Percentiles rank a stretch among this genome's conserved stretches.
phyloP scores from a whole-genome alignment of 2,113 vertebrate genomes.

The Eulacestoma nigropectus region DNA sequence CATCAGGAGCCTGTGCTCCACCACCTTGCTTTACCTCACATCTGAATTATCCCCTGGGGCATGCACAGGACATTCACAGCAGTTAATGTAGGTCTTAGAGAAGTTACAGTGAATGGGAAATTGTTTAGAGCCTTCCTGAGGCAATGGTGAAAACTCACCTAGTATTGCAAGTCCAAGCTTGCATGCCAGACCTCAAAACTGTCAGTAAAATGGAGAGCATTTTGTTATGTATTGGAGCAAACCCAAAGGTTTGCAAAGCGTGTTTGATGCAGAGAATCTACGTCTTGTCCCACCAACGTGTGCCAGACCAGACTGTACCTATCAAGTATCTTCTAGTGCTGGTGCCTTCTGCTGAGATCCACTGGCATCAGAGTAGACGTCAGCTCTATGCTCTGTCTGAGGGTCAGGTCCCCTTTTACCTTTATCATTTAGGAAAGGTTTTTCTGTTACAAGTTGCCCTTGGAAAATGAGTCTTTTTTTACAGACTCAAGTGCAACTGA shows the following conservation, averaged over 20 bases:
- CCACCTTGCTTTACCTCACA: background rate
- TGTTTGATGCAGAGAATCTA: background rate
- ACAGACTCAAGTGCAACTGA: background rate
- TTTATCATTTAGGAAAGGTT: background rate
- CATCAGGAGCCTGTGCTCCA: background rate
- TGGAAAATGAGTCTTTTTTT: background rate
- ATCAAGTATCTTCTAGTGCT: background rate
- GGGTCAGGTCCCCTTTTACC: background rate
- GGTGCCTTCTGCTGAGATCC: background rate
- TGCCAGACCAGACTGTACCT: background rate
- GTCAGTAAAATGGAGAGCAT: background rate
- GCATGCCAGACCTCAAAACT: background rate
- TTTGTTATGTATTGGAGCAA: background rate
- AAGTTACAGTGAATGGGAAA: background rate
- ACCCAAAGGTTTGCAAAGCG: background rate
- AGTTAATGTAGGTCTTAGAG: background rate
- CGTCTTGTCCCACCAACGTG: background rate
- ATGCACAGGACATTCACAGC: background rate
- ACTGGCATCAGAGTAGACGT: background rate
- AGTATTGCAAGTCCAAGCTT: background rate
- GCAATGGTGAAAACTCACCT: background rate
- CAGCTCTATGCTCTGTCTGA: background rate
- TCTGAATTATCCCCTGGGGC: background rate
- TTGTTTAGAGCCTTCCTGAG: background rate
- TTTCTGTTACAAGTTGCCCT: background rate